Evolutionary conservation across 2,888 invertebrate genomes (phyloP), one percentile per base, ranked within the genome.

Genomic region (Apeira syringaria): DNA sequence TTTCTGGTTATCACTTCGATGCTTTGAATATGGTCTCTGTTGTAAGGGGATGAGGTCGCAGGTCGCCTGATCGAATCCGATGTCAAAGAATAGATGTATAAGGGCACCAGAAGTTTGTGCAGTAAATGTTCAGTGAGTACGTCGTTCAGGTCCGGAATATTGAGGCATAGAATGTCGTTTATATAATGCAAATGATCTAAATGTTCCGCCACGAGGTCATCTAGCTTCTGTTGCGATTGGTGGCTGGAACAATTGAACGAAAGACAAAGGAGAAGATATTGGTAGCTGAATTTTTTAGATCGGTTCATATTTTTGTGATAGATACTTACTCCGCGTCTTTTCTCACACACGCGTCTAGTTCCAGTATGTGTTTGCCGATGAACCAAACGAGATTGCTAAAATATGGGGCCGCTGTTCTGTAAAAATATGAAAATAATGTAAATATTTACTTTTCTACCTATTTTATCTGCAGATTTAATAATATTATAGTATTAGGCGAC

Each of bases 301-400:
- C 3, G n/a, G 10, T 8, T n/a, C 2, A 4, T 12, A 4, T 6
- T 4, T 11, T 10, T 9, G 42, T 13, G 27, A 32, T 33, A 40
- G 29, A 40, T 56, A 93, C 95, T 94, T 91, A 98, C 97, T 99
- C 98, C 50, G 97, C 96, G 86, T 98, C 98, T 68, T 97, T 97
- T 67, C 98, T 92, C 26, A 99, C 97, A 84, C 98, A 99, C 2
- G 94, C 93, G 80, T 99, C 98, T 58, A 99, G 89, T 76, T 99
- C 99, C 58, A 99, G 91, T 56, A 99, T 97, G 76, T 99, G 98
- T 87, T 97, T 98, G 37, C 99, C 99, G 69, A 99, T 98, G 72
- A 98, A 98, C 98, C 99, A 99, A 27, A 99, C 99, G 41, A 99
- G 92, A 86, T 99, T 99, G 59, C 98, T 98, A 80, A 99, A 99